Conservation (phyloP, 2,797 vertebrate species). For the Echiichthys vipera region DNA sequence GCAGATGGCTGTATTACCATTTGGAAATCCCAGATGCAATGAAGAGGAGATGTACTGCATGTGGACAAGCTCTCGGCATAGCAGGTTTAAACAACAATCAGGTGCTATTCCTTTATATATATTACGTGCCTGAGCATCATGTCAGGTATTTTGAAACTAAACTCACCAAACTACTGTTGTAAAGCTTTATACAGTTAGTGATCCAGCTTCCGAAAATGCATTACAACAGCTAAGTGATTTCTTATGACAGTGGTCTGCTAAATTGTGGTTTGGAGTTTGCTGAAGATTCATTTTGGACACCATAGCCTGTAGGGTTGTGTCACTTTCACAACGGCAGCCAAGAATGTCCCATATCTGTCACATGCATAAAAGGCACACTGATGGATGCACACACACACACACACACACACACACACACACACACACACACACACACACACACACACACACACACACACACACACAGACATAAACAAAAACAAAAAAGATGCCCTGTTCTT, state of each 20-base stretch:
- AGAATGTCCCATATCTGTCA: conserved; percentile 85
- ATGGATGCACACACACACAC: conserved; percentile 36
- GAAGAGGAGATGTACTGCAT: conserved; percentile 42
- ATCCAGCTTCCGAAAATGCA: conserved; percentile 34
- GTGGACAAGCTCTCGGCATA: conserved; percentile 46
- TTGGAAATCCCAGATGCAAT: conserved; percentile 49
- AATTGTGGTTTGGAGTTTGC: conserved; percentile 66
- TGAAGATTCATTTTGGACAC: conserved; percentile 73
- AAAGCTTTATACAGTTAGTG: conserved; percentile 23
- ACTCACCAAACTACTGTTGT: neutral
- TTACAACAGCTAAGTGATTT: conserved; percentile 48
- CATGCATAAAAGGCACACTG: conserved; percentile 65
- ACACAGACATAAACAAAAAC: conserved; percentile 31
- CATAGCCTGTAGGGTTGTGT: conserved; percentile 76
- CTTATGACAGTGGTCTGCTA: conserved; percentile 65
- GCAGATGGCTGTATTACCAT: conserved; percentile 71
- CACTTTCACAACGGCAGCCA: conserved; percentile 74
- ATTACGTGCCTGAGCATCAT: neutral
- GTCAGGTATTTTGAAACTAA: neutral
- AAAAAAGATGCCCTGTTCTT: conserved; percentile 62
- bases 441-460: conserved; percentile 48
- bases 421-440: conserved; percentile 32
- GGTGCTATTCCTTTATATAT: neutral
- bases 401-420: conserved; percentile 30
- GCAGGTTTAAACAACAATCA: conserved; percentile 24